Percentiles rank a stretch among this genome's conserved stretches.
These are phyloP conservation scores for Xiphophorus hellerii DNA, from an alignment of 2,113 vertebrate genomes.

Conservation along the genomic window DNA sequence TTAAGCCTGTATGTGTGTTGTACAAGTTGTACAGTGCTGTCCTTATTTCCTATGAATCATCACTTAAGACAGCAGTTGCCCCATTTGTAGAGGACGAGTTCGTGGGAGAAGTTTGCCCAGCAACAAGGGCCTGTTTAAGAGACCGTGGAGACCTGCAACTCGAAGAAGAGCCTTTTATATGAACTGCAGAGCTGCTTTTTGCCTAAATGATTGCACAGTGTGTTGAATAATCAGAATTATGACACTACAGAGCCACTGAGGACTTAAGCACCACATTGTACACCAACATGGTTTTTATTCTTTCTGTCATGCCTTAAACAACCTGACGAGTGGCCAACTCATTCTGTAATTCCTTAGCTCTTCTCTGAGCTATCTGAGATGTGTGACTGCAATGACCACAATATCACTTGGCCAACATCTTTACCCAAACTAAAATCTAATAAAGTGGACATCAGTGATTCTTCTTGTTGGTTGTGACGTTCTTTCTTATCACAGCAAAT, in stretches of 20 bases:
- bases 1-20: slow-evolving; percentile 41
- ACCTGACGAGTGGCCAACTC: slow-evolving; percentile 39
- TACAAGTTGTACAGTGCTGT: slow-evolving; percentile 34
- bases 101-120: slow-evolving; percentile 3
- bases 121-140: slow-evolving; percentile 13
- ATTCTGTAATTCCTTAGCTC: slow-evolving; percentile 33
- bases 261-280: slow-evolving; percentile 50
- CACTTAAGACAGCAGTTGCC: slow-evolving; percentile 14
- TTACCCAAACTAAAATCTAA: slow-evolving; percentile 49
- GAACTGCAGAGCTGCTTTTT: slow-evolving; percentile 49
- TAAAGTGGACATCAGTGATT: slow-evolving; percentile 70
- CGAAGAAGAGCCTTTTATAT: slow-evolving; percentile 18
- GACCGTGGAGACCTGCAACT: slow-evolving; percentile 21
- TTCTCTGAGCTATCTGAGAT: slow-evolving; percentile 21
- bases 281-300: slow-evolving; percentile 54
- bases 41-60: slow-evolving; percentile 33
- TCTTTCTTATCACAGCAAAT: not conserved
- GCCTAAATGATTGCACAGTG: slow-evolving; percentile 50
- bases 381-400: slow-evolving; percentile 44
- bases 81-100: slow-evolving; percentile 4
- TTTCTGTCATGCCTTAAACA: slow-evolving; percentile 71
- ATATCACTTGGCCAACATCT: slow-evolving; percentile 56
- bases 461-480: slow-evolving; percentile 13
- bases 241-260: slow-evolving; percentile 56
- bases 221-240: slow-evolving; percentile 48